Evolutionary conservation across 2,888 invertebrate species (phyloP).

Genomic region (Acrocyrtus sp.): DNA sequence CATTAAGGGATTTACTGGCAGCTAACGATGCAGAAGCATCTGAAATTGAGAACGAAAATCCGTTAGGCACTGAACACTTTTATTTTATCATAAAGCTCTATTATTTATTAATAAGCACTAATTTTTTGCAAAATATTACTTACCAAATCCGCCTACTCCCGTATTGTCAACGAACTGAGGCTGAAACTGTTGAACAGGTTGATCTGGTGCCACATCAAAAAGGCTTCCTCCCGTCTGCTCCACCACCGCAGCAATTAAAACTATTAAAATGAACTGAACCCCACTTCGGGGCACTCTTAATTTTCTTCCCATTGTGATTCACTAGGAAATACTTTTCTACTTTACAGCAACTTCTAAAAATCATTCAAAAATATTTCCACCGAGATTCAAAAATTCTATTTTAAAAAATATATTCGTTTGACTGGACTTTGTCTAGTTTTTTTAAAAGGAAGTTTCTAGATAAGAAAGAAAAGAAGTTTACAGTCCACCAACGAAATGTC

Average conservation of each 20-base stretch:
- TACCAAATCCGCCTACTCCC: no score
- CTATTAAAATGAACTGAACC: no score
- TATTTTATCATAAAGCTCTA: neutral
- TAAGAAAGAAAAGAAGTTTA: constrained; percentile 1
- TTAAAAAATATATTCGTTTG: neutral
- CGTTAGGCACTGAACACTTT: neutral
- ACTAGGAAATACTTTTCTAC: neutral
- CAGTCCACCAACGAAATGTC: constrained; percentile 13
- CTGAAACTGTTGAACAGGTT: neutral
- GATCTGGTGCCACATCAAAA: constrained; percentile 12
- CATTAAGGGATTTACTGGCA: neutral
- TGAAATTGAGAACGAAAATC: neutral
- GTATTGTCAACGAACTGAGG: no score
- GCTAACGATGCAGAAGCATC: constrained; percentile 6
- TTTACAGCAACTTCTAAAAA: neutral
- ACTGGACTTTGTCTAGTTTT: constrained; percentile 20
- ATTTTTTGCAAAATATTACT: neutral
- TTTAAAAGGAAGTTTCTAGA: neutral
- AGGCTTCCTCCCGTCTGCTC: neutral
- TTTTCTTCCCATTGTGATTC: constrained; percentile 4
- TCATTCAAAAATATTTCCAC: neutral
- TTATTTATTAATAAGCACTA: neutral
- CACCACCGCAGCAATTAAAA: neutral
- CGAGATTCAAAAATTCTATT: constrained; percentile 1
- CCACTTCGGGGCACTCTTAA: neutral